These are phyloP conservation scores for Drosophila sulfurigaster DNA, from an alignment of 1,140 invertebrate species.

Conservation along the genomic window DNA sequence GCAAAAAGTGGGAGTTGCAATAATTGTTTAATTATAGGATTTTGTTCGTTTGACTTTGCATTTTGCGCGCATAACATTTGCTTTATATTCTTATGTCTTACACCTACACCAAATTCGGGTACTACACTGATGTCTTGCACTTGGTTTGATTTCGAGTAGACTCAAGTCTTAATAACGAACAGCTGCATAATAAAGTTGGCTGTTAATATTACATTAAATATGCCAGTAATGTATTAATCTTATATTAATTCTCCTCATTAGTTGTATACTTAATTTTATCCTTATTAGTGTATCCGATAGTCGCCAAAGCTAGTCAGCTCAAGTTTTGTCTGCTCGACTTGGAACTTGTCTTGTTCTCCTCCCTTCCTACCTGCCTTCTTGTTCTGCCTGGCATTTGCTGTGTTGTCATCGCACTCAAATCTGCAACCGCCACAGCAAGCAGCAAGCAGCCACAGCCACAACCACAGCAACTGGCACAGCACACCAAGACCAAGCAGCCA, in stretches of 20 bases:
- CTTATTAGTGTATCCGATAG: conserved; percentile 5
- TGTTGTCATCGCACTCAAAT: conserved; percentile 63
- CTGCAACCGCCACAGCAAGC: conserved; percentile 64
- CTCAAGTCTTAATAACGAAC: too few relatives aligned
- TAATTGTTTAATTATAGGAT: conserved; percentile 85
- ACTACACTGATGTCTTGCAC: background rate
- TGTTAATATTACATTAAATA: too few relatives aligned
- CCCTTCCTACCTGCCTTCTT: conserved; percentile 55
- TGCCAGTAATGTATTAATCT: background rate
- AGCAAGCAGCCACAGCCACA: background rate
- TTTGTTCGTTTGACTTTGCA: conserved; percentile 84
- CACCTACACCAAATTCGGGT: conserved; percentile 48
- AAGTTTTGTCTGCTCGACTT: conserved; percentile 6
- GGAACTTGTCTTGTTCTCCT: conserved; percentile 25
- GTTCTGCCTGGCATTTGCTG: conserved; percentile 55
- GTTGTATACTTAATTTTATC: background rate
- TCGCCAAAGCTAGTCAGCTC: background rate
- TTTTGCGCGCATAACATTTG: conserved; percentile 83
- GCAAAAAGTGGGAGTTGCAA: conserved; percentile 85
- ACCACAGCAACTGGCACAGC: background rate
- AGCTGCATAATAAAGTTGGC: too few relatives aligned
- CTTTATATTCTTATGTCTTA: conserved; percentile 66
- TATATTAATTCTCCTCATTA: background rate
- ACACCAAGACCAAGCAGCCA: conserved; percentile 1
- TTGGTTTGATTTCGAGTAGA: conserved; percentile 17